Base-by-base conservation (phyloP, 2,797 vertebrate genomes). In the Naso thynnoides region DNA sequence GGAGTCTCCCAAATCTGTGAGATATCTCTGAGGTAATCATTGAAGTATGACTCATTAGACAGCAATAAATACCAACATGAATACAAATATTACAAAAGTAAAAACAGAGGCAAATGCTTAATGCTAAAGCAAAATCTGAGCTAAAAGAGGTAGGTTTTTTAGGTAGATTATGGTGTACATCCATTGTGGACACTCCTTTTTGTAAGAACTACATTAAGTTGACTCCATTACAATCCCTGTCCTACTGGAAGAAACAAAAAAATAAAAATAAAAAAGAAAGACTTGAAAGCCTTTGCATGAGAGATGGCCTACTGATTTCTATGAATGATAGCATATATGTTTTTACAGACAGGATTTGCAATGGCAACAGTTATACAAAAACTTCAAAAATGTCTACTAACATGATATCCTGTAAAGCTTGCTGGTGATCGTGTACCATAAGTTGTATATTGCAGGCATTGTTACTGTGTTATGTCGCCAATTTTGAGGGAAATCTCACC, bases 31-130 rank as follows among this genome's bases (percentile, higher is more conserved):
- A 94, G 93, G 93, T 94, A 93, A 93, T 93, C 89, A 93, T 91
- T 91, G 87, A 93, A 92, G 86, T 94, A 92, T 94, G 92, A 94
- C 91, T 92, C 91, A 94, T 94, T 93, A 93, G 90, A 93, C 91
- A 91, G 91, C 92, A 95, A 95, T 95, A 95, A 95, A 95, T 95
- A 95, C 90, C 93, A 92, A 95, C 92, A 94, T 89, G 93, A 92
- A 95, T 94, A 94, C 92, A 94, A 93, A 94, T 91, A 93, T 94
- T 93, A 93, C 89, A 93, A 94, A 94, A 94, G 92, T 93, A 92
- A 92, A 94, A 95, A 94, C 91, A 91, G 90, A 94, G 91, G 93
- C 93, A 93, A 91, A 91, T 91, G 90, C 92, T 93, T 90, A 91
- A 93, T 91, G 92, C 89, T 91, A 88, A 93, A 93, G 91, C 88